These are phyloP conservation scores for Anarrhichthys ocellatus DNA, from an alignment of 2,113 vertebrate species.

Conservation along the genomic window DNA sequence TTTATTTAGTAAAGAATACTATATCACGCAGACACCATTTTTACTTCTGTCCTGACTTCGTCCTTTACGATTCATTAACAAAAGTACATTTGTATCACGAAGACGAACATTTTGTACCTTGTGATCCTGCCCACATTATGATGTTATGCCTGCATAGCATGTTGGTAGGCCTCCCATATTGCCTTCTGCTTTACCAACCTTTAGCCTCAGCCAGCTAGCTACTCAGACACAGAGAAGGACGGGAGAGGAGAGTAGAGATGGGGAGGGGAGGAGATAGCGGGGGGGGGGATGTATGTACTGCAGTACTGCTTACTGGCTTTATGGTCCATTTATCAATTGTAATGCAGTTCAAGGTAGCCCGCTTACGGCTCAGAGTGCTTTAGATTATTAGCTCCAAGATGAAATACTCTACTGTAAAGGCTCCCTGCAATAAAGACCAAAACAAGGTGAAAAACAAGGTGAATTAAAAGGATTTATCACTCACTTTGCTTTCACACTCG, in stretches of 20 bases:
- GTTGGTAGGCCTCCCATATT: constrained; percentile 18
- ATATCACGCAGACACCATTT: neutral
- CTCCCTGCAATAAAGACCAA: neutral
- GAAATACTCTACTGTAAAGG: constrained; percentile 15
- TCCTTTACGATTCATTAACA: neutral
- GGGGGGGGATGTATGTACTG: neutral
- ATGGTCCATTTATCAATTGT: constrained; percentile 38
- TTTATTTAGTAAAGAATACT: neutral
- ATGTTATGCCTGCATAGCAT: constrained; percentile 32
- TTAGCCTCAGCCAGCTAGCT: constrained; percentile 14
- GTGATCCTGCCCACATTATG: constrained; percentile 9
- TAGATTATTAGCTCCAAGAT: constrained; percentile 35
- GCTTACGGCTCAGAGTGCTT: constrained; percentile 16
- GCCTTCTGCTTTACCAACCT: constrained; percentile 52
- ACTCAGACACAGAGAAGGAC: constrained; percentile 7
- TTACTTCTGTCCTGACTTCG: neutral
- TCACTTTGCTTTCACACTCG: constrained; percentile 9
- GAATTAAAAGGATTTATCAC: constrained; percentile 25
- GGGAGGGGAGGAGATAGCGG: neutral
- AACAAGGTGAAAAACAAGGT: constrained; percentile 18
- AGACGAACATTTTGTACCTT: neutral
- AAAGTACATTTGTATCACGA: neutral
- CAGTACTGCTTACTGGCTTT: constrained; percentile 31
- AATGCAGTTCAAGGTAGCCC: constrained; percentile 28
- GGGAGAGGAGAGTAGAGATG: neutral